Evolutionary conservation across 2,888 invertebrate genomes (phyloP).

Genomic region (Platynereis dumerilii): DNA sequence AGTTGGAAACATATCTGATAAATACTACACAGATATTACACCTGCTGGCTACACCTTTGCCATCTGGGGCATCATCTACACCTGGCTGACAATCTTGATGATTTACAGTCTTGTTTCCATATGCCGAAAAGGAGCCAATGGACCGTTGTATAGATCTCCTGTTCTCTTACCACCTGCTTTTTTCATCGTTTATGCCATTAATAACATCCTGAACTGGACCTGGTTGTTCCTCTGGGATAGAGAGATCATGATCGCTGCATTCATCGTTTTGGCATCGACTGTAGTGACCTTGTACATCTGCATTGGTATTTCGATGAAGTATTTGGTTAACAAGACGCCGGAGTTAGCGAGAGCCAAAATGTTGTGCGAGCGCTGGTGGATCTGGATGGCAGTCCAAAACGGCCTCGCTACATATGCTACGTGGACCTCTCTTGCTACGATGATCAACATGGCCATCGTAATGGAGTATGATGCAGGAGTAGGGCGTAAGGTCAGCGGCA

Average conservation of each 20-base stretch:
- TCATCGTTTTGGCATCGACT: conserved; percentile 38
- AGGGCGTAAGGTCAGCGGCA: conserved; percentile 35
- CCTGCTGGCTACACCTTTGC: conserved; percentile 55
- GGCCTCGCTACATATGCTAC: conserved; percentile 50
- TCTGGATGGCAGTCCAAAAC: conserved; percentile 48
- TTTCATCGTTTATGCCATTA: conserved; percentile 38
- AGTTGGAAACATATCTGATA: conserved; percentile 42
- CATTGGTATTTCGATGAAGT: conserved; percentile 35
- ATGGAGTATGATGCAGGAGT: conserved; percentile 37
- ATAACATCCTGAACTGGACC: conserved; percentile 40
- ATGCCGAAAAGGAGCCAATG: conserved; percentile 41
- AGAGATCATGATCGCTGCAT: conserved; percentile 1
- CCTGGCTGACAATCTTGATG: conserved; percentile 45
- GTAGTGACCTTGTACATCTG: conserved; percentile 43
- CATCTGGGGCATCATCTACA: conserved; percentile 52
- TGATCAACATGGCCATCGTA: conserved; percentile 47
- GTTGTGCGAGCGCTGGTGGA: conserved; percentile 45
- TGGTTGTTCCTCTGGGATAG: conserved; percentile 49
- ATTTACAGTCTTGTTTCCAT: conserved; percentile 45
- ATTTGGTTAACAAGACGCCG: background rate
- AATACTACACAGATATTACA: conserved; percentile 44
- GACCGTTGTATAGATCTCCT: conserved; percentile 45
- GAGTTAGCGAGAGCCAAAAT: background rate
- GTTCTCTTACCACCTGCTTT: conserved; percentile 39
- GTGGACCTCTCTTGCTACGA: conserved; percentile 51